Evolutionary conservation across 2,113 vertebrate species (phyloP).

Genomic region (Dicaeum eximium): DNA sequence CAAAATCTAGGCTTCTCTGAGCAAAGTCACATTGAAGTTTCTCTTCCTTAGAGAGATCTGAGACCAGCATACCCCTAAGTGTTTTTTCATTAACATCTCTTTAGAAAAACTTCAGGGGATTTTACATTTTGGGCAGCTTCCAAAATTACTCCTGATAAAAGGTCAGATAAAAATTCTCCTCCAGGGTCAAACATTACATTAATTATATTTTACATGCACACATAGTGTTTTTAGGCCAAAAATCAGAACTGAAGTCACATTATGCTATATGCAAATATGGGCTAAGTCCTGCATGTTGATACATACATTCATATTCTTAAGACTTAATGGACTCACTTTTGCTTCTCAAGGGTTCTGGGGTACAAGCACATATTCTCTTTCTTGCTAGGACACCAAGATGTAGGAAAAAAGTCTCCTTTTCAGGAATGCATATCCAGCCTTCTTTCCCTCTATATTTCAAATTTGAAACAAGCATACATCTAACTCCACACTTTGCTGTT

Average conservation of each 20-base stretch:
- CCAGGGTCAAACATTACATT: constrained; percentile 35
- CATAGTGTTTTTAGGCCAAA: constrained; percentile 27
- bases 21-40: constrained; percentile 30
- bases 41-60: neutral
- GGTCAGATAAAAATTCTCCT: constrained; percentile 49
- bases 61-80: neutral
- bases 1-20: neutral
- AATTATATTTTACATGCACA: constrained; percentile 53
- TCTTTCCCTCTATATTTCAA: neutral
- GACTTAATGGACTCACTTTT: neutral
- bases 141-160: constrained; percentile 43
- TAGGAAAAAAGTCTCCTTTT: neutral
- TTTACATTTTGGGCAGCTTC: constrained; percentile 33
- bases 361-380: neutral
- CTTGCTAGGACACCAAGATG: neutral
- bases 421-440: neutral
- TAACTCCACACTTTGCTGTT: neutral
- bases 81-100: constrained; percentile 49
- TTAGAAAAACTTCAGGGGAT: constrained; percentile 45
- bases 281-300: neutral
- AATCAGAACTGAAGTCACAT: constrained; percentile 1
- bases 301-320: neutral
- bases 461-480: neutral
- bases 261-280: neutral
- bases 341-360: neutral